Percentiles rank a stretch among this genome's conserved stretches.
These are phyloP conservation scores for Diploptera punctata DNA, from an alignment of 2,888 invertebrate genomes.

Conservation along the genomic window DNA sequence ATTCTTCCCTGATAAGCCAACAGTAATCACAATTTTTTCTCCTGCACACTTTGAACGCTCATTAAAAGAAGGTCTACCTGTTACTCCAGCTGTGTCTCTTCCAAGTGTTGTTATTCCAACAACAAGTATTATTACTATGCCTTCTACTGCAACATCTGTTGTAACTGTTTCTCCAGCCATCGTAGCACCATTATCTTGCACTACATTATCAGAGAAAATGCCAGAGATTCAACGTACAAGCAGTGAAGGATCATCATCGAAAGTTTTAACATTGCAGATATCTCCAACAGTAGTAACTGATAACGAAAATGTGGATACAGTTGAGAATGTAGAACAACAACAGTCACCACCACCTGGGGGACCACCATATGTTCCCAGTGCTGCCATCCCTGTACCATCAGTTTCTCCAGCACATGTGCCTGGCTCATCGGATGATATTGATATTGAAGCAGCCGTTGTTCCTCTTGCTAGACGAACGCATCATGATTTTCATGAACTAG, in stretches of 20 bases:
- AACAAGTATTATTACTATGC: background rate
- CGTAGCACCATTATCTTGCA: background rate
- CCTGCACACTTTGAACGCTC: background rate
- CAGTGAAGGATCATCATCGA: background rate
- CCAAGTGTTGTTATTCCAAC: conserved; percentile 3
- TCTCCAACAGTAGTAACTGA: background rate
- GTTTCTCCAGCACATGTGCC: conserved; percentile 27
- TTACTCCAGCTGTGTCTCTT: conserved; percentile 10
- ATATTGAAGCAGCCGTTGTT: conserved; percentile 13
- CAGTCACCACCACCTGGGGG: background rate
- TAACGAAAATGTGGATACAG: background rate
- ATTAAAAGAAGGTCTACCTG: too few species aligned
- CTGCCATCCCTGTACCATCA: conserved; percentile 35
- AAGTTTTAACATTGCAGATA: background rate
- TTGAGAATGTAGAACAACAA: background rate
- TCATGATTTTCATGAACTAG: conserved; percentile 37
- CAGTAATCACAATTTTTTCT: background rate
- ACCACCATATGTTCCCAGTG: conserved; percentile 28
- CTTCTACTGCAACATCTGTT: background rate
- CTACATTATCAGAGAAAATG: background rate
- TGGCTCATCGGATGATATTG: background rate
- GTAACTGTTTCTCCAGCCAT: background rate
- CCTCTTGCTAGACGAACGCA: conserved; percentile 19
- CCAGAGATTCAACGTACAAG: background rate
- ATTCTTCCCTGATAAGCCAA: too few species aligned